Evolutionary conservation across 2,888 invertebrate species (phyloP), one percentile per base, ranked within the genome.

Genomic region (Caenorhabditis sp.): DNA sequence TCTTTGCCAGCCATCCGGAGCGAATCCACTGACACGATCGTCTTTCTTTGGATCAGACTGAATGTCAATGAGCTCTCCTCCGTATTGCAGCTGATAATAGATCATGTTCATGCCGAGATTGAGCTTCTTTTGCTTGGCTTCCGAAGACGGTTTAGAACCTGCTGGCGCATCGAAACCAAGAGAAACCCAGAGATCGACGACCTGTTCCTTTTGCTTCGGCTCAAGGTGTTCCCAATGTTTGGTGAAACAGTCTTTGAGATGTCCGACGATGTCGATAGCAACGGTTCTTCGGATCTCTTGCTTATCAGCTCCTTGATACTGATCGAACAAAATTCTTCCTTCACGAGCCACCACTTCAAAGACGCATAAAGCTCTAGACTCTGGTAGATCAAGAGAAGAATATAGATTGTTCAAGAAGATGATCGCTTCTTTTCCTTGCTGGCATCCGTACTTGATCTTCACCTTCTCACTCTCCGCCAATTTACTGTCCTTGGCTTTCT

Each of bases 1-100:
- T 44, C 89, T 83, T 74, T 92, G 92, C 92, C 92, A 92, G 13
- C 88, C 90, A 87, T 92, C 92, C 5, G 92, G 92, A 67, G 87
- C 85, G 82, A 92, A 92, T 70, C 90, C 90, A 80, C 88, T 89
- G 51, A 90, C 90, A 77, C 90, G 87, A 61, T 91, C 89, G 62
- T 91, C 90, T 70, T 90, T 89, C 64, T 88, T 82, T 3, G 90
- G 89, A 62, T 90, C 90, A 0, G 89, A 87, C 56, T 86, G 87
- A 60, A 91, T 87, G 78, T 90, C 91, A 53, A 90, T 88, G 69
- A 91, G 76, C 53, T 90, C 85, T 80, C 90, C 90, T 37, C 88
- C 90, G 71, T 89, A 85, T 44, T 88, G 85, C 64, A 90, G 47
- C 51, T 86, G 86, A 18, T 86, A 87, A 51, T 87, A 80, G 28